These are phyloP conservation scores for Mnemiopsis leidyi DNA, from an alignment of 37 sponge, comb jelly and placozoan genomes.

Conservation along the genomic window DNA sequence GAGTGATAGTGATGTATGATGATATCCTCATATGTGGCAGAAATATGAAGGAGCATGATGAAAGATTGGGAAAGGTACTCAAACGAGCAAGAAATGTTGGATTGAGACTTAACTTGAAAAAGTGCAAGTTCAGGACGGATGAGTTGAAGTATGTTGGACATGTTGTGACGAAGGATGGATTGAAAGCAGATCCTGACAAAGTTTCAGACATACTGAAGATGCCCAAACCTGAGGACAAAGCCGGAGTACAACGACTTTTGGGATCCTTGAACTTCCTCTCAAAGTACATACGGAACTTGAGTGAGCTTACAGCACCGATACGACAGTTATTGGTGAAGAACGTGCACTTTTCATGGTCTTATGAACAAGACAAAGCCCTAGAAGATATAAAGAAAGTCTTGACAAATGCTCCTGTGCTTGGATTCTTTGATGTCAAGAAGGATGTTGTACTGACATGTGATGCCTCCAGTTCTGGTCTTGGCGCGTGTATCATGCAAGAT, in stretches of 20 bases:
- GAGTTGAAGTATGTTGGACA: slow-evolving; percentile 72
- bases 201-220: slow-evolving; percentile 70
- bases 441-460: slow-evolving; percentile 65
- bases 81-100: background rate
- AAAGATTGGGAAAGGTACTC: background rate
- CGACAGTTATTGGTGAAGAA: slow-evolving; percentile 67
- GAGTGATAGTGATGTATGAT: slow-evolving; percentile 59
- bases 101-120: slow-evolving; percentile 30
- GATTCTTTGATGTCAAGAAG: slow-evolving; percentile 66
- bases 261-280: slow-evolving; percentile 67
- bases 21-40: slow-evolving; percentile 64
- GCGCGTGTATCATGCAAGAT: slow-evolving; percentile 66
- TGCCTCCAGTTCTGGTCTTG: slow-evolving; percentile 67
- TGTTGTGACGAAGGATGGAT: slow-evolving; percentile 65
- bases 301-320: slow-evolving; percentile 68
- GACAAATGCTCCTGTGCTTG: slow-evolving; percentile 65
- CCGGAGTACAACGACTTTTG: slow-evolving; percentile 68
- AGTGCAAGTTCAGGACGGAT: slow-evolving; percentile 57
- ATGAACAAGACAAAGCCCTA: slow-evolving; percentile 63
- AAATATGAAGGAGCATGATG: slow-evolving; percentile 23
- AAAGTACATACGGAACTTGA: slow-evolving; percentile 68
- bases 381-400: slow-evolving; percentile 19
- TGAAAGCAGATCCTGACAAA: too few relatives aligned
- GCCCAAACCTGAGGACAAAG: slow-evolving; percentile 68
- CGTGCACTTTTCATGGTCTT: slow-evolving; percentile 61